phyloP scores from a whole-genome alignment of 2,797 vertebrate species.

The Pelobates cultripes region DNA sequence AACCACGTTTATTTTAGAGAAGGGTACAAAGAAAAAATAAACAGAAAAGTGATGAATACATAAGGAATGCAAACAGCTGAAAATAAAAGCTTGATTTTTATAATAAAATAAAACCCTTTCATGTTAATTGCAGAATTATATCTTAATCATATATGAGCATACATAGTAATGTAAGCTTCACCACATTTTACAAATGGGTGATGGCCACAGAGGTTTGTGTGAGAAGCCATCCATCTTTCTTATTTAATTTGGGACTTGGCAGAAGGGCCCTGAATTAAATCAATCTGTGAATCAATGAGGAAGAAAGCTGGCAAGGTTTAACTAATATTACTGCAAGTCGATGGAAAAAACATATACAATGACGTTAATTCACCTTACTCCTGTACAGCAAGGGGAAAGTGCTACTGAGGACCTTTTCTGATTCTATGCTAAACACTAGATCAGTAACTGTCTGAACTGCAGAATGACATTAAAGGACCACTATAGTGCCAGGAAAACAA shows the following conservation, averaged over 20 bases:
- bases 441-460: not conserved
- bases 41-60: too few relatives aligned
- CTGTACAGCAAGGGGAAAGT: not conserved
- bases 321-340: slow-evolving; percentile 38
- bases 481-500: too few relatives aligned
- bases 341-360: slow-evolving; percentile 19
- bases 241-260: slow-evolving; percentile 28
- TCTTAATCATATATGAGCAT: too few relatives aligned
- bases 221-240: not conserved
- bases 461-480: not conserved
- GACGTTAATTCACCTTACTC: slow-evolving; percentile 10
- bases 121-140: too few relatives aligned
- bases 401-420: not conserved
- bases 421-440: slow-evolving; percentile 17
- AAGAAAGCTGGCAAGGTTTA: slow-evolving; percentile 25
- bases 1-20: too few relatives aligned
- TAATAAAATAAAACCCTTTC: too few relatives aligned
- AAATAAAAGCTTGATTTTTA: too few relatives aligned
- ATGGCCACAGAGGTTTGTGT: not conserved
- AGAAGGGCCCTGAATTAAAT: slow-evolving; percentile 19
- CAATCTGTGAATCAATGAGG: slow-evolving; percentile 31
- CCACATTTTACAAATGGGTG: slow-evolving; percentile 25
- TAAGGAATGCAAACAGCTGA: too few relatives aligned
- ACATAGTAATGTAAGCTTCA: slow-evolving; percentile 6
- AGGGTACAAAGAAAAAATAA: too few relatives aligned